Base-by-base conservation (phyloP, 2,113 vertebrate genomes). In the Odontesthes bonariensis region DNA sequence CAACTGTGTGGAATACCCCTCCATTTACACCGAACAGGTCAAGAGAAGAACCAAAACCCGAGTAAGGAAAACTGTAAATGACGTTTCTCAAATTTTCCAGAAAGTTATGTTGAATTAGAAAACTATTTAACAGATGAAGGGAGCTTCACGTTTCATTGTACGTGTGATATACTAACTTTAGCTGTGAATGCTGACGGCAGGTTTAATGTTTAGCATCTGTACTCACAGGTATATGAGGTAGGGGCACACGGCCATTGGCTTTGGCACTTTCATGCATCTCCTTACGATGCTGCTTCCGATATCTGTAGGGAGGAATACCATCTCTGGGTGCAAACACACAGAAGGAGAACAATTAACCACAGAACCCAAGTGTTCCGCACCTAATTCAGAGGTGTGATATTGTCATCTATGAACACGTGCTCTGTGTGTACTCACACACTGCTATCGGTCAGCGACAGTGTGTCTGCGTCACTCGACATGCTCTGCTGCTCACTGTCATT, bases 161-260 rank as follows among this genome's bases (percentile, higher is more conserved):
- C 8, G 19, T 53, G 33, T 16, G 14, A 19, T 8, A 16, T n/a
- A 53, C 9, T 19, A 62, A 33, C 8, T 8, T 31, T 6, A 65
- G 49, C 27, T 7, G 31, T 40, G 9, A 23, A 6, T 59, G 35
- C 8, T 16, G 14, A 42, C 16, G 8, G 16, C 17, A 5, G 19
- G 19, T 7, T 9, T 0, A 74, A 42, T 8, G 17, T 19, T 14
- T 8, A 5, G 40, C 3, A 5, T n/a, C 16, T 42, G 53, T 33
- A 95, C 98, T 97, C 94, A 99, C 98, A 88, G 98, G 98, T 94
- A 99, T 97, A 95, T 99, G 98, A 96, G 97, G 97, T 95, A 99
- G 97, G 92, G 97, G 96, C 91, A 97, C 97, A 19, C 96, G 96
- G 89, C 98, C 98, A 52, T 99, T 99, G 86, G 95, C 97, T 97